These are phyloP conservation scores for Xestobium rufovillosum DNA, from an alignment of 2,888 invertebrate genomes.

Conservation along the genomic window DNA sequence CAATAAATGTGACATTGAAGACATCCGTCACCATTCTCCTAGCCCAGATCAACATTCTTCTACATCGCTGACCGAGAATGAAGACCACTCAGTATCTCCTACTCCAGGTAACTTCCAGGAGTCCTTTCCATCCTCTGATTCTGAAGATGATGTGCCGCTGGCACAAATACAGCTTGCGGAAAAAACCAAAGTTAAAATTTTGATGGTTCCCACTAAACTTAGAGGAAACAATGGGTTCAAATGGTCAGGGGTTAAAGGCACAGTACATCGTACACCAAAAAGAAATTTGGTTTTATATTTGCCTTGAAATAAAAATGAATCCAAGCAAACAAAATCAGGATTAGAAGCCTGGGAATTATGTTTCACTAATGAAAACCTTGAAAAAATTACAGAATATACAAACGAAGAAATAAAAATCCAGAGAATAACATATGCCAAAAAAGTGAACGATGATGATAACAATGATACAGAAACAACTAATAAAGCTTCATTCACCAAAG, in stretches of 20 bases:
- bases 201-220: slow-evolving; percentile 8
- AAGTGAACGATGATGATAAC: slow-evolving; percentile 4
- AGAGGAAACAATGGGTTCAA: slow-evolving; percentile 12
- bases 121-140: slow-evolving; percentile 4
- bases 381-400: slow-evolving; percentile 16
- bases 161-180: slow-evolving; percentile 6
- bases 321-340: slow-evolving; percentile 15
- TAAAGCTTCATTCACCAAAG: slow-evolving; percentile 10
- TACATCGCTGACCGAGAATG: slow-evolving; percentile 1
- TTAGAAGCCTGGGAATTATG: slow-evolving; percentile 17
- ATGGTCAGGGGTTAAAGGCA: slow-evolving; percentile 11
- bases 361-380: slow-evolving; percentile 15
- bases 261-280: slow-evolving; percentile 7
- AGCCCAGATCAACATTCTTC: slow-evolving; percentile 2
- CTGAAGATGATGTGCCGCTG: slow-evolving; percentile 6
- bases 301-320: slow-evolving; percentile 16
- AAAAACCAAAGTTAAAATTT: slow-evolving; percentile 7
- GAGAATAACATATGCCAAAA: slow-evolving; percentile 9
- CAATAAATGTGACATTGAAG: slow-evolving; percentile 4
- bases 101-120: slow-evolving; percentile 1
- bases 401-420: slow-evolving; percentile 11
- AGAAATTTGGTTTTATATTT: slow-evolving; percentile 12
- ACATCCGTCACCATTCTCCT: slow-evolving; percentile 2
- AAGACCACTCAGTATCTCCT: slow-evolving; percentile 5
- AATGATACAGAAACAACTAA: slow-evolving; percentile 6